Percentiles rank a stretch among this genome's conserved stretches.
Conservation (phyloP, 2,888 invertebrate species). For the Clunio marinus region DNA sequence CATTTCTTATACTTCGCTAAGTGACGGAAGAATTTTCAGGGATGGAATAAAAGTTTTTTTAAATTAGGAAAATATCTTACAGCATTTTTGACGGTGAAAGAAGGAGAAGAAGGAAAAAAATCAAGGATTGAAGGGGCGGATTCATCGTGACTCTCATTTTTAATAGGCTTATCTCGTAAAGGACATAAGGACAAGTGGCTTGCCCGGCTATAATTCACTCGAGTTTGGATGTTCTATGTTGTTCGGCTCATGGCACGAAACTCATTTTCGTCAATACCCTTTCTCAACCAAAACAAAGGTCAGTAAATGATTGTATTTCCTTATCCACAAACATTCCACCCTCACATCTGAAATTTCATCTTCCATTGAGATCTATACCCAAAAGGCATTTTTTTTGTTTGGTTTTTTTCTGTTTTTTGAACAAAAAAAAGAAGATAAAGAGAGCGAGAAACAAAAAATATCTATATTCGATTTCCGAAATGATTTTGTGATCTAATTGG, state of each 20-base stretch:
- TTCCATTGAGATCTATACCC: not conserved
- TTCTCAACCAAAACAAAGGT: not conserved
- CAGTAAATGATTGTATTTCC: not conserved
- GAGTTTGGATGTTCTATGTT: too few species aligned
- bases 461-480: not conserved
- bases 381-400: not conserved
- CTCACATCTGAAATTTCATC: not conserved
- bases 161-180: not conserved
- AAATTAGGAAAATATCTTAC: too few species aligned
- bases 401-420: too few species aligned
- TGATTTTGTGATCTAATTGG: conserved; percentile 3
- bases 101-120: not conserved
- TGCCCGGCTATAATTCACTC: not conserved
- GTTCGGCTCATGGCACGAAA: not conserved
- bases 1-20: not conserved
- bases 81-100: too few species aligned
- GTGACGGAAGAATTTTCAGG: too few species aligned
- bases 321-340: not conserved
- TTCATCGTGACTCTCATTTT: not conserved
- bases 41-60: too few species aligned
- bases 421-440: too few species aligned
- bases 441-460: not conserved
- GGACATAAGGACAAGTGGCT: not conserved
- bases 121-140: not conserved
- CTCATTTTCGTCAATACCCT: not conserved